A percentile compares a stretch with the other conserved stretches of the same genome.
phyloP scores from a whole-genome alignment of 2,113 vertebrate species.

The Scytalopus superciliaris region DNA sequence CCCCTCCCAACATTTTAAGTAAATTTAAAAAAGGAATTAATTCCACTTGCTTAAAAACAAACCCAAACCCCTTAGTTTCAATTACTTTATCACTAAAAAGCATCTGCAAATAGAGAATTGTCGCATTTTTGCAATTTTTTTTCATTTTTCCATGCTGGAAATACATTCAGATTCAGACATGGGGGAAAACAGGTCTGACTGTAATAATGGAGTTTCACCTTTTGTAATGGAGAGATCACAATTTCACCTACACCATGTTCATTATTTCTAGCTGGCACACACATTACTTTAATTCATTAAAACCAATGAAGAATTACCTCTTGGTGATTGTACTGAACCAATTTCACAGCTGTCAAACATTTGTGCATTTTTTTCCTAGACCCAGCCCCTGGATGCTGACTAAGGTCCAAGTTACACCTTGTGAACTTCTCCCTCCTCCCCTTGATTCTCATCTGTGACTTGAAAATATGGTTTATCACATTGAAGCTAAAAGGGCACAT shows the following conservation, averaged over 20 bases:
- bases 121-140: neutral
- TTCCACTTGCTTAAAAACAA: neutral
- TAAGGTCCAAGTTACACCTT: neutral
- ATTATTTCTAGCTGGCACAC: neutral
- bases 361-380: neutral
- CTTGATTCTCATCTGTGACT: neutral
- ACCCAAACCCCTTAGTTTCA: neutral
- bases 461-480: neutral
- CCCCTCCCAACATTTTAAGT: neutral
- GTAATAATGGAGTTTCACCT: neutral
- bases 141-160: neutral
- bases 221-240: neutral
- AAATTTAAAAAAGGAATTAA: neutral
- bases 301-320: neutral
- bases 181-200: neutral
- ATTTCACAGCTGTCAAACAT: neutral
- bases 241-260: fast-evolving
- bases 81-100: neutral
- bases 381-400: neutral
- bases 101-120: neutral
- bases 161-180: neutral
- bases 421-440: neutral
- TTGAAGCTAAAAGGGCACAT: neutral
- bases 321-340: neutral
- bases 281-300: neutral